Evolutionary conservation across 2,113 vertebrate species (phyloP), one percentile per base, ranked within the genome.

Genomic region (Corythaeola cristata): DNA sequence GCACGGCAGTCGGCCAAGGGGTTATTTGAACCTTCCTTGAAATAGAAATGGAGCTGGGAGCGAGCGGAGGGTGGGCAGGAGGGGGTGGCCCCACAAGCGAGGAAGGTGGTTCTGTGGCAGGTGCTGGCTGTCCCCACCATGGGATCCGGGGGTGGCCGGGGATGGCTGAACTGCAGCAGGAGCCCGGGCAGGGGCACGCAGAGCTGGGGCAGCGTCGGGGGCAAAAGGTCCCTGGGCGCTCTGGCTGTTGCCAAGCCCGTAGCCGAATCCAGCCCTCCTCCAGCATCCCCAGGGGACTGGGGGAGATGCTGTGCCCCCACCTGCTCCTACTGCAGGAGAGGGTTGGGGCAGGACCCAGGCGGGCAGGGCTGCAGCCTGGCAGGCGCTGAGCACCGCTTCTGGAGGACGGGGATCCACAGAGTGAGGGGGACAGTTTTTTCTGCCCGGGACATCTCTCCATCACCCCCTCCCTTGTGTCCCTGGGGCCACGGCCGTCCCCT

Each of bases 101-200:
- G 32, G n/a, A 59, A 41, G 47, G 49, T 72, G n/a, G 22, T 37
- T 59, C 26, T 52, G 12, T 0, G 2, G 7, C 17, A 30, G 35
- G 20, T 35, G 0, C 0, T 4, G 24, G 56, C 15, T n/a, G 50
- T 6, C 35, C 14, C 17, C 0, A 1, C 44, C 1, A 0, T 59
- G 52, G 63, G 8, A 18, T 9, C 12, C 3, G 6, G 80, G 80
- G 5, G 41, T 33, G 18, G 3, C 52, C 0, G 4, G 5, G 56
- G 28, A 7, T 1, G 7, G 23, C 19, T 22, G 75, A 50, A 6
- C 20, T 1, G 3, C 32, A 21, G 39, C 74, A 17, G 58, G 39
- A 45, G 26, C 20, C 45, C 2, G 2, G 44, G 41, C 24, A 59
- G 35, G 35, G 26, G 15, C 53, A 15, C 47, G 24, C 78, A 56